phyloP scores from a whole-genome alignment of 2,113 vertebrate species.

The Austrofundulus limnaeus region DNA sequence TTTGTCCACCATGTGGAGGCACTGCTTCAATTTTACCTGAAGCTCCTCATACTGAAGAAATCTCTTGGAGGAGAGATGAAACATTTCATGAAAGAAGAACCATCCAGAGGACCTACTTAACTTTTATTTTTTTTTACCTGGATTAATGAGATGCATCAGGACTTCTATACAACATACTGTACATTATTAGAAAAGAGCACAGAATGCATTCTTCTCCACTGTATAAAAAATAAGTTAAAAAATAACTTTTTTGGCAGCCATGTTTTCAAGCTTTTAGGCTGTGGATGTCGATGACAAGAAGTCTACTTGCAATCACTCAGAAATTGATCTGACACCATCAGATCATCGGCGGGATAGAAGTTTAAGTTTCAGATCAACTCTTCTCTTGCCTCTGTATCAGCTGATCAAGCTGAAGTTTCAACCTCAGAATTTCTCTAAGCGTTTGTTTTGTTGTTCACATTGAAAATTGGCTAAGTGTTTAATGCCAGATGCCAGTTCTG shows the following conservation, averaged over 20 bases:
- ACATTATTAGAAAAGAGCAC: too few species aligned
- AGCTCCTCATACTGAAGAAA: too few species aligned
- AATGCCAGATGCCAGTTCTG: too few species aligned
- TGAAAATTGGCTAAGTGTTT: too few species aligned
- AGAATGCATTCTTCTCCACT: not conserved
- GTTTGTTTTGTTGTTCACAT: not conserved
- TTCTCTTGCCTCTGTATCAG: slow-evolving; percentile 17
- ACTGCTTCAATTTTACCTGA: too few species aligned
- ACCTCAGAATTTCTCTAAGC: slow-evolving; percentile 3
- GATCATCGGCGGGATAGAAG: slow-evolving; percentile 56
- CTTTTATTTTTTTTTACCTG: too few species aligned
- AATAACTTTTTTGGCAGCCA: slow-evolving; percentile 39
- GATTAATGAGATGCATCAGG: too few species aligned
- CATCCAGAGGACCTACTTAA: too few species aligned
- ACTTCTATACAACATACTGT: too few species aligned
- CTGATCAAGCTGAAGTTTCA: slow-evolving; percentile 15
- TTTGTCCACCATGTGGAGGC: too few species aligned
- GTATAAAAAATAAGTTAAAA: slow-evolving; percentile 32
- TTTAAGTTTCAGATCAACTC: slow-evolving; percentile 33
- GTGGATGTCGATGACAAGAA: slow-evolving; percentile 56
- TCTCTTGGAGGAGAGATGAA: too few species aligned
- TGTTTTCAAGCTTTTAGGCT: slow-evolving; percentile 39
- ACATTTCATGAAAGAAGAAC: too few species aligned
- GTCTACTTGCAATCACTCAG: slow-evolving; percentile 30
- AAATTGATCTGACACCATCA: slow-evolving; percentile 67